Evolutionary conservation across 2,797 vertebrate species (phyloP), one percentile per base, ranked within the genome.

Genomic region (Champsocephalus gunnari): DNA sequence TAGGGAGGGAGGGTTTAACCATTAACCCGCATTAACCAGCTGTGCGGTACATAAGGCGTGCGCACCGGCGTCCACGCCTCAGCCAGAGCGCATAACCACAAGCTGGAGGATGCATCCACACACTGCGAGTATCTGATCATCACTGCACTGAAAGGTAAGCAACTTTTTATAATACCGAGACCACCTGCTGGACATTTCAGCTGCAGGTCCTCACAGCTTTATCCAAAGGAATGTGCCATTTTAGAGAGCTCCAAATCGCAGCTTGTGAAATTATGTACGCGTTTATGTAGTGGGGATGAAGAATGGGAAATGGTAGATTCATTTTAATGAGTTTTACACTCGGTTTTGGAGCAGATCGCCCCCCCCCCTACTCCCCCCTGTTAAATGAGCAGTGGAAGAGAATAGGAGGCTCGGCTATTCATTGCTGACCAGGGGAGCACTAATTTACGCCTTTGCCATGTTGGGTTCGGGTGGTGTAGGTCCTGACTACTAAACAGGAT

Each of bases 391-490:
- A 90, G 76, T 2, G 85, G 85, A 88, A 84, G 45, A 88, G 84
- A 88, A 81, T 12, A 83, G 84, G 78, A 72, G 84, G 82, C 81
- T 85, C 72, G 71, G 78, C 92, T 91, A 92, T 94, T 94, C 92
- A 94, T 84, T 11, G 53, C 78, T 73, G 91, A 92, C 79, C 89
- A 88, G 87, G 87, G 87, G 88, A 89, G 90, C 92, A 90, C 94
- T 95, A 95, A 95, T 95, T 95, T 95, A 95, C 94, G 93, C 91
- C 93, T 94, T 89, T 90, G 93, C 93, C 93, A 93, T 93, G 92
- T 94, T 92, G 92, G 89, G 92, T 92, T 93, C 87, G 88, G 85
- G 68, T 60, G 83, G 77, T 89, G 48, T 94, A 92, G 93, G 94
- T 93, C 91, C 89, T 89, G 94, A 95, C 94, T 95, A 95, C 94